A percentile compares a stretch with the other conserved stretches of the same genome.
These are phyloP conservation scores for Drosophila jambulina DNA, from an alignment of 1,140 invertebrate genomes.

Conservation along the genomic window DNA sequence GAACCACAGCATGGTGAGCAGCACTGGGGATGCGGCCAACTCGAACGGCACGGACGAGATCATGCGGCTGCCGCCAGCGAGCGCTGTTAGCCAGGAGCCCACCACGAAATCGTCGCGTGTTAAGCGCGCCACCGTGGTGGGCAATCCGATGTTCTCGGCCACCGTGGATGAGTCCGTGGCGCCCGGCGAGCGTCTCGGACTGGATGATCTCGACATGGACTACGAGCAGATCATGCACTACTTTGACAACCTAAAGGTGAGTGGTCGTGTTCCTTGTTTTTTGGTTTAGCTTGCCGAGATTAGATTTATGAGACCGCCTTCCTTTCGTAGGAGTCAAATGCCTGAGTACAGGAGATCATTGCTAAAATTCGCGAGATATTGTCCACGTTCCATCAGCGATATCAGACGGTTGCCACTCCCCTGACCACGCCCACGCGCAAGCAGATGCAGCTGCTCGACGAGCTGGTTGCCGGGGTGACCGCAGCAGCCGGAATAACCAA, in stretches of 20 bases:
- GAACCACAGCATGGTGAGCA: slow-evolving; percentile 70
- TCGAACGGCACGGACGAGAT: slow-evolving; percentile 74
- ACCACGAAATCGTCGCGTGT: slow-evolving; percentile 85
- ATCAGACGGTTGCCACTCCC: slow-evolving; percentile 83
- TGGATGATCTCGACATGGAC: slow-evolving; percentile 96
- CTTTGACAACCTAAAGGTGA: slow-evolving; percentile 98
- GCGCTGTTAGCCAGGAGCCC: slow-evolving; percentile 85
- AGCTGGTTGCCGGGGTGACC: slow-evolving; percentile 51
- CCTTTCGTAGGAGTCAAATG: slow-evolving; percentile 88
- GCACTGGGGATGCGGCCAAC: slow-evolving; percentile 68
- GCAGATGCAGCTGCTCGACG: slow-evolving; percentile 71
- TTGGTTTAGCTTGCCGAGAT: background rate
- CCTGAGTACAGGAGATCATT: slow-evolving; percentile 92
- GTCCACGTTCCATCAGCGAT: slow-evolving; percentile 90
- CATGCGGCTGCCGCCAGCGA: slow-evolving; percentile 64
- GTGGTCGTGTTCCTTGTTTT: slow-evolving; percentile 17
- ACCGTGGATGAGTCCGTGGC: slow-evolving; percentile 85
- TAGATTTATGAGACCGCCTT: background rate
- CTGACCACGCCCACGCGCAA: slow-evolving; percentile 66
- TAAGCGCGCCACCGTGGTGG: slow-evolving; percentile 93
- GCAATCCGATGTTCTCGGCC: slow-evolving; percentile 93
- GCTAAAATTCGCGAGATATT: slow-evolving; percentile 91
- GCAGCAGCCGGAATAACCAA: slow-evolving; percentile 10
- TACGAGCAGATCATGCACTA: slow-evolving; percentile 99
- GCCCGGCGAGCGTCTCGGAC: slow-evolving; percentile 87